phyloP scores from a whole-genome alignment of 2,797 vertebrate species.

The Lepidocolaptes lacrymiger region DNA sequence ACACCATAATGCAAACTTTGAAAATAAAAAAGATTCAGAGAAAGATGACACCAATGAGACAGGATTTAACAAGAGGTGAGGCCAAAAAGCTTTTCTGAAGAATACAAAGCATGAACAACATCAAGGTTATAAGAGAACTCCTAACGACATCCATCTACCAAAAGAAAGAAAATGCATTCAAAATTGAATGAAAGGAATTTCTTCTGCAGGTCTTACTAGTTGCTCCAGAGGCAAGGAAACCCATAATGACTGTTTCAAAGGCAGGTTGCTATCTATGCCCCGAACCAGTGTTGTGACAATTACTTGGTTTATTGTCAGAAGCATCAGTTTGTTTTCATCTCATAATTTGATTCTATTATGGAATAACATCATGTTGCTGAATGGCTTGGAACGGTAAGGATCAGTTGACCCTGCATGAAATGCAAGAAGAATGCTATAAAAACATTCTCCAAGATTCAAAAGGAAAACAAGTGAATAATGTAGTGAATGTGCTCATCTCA shows the following conservation, averaged over 20 bases:
- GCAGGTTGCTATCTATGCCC: neutral
- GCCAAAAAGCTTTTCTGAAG: neutral
- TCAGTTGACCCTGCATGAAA: neutral
- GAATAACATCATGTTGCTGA: neutral
- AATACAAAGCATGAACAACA: neutral
- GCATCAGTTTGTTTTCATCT: neutral
- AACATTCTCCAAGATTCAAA: neutral
- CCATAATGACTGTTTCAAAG: neutral
- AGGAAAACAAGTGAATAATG: neutral
- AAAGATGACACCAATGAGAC: neutral
- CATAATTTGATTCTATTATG: neutral
- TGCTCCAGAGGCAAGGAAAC: neutral
- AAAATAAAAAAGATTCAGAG: neutral
- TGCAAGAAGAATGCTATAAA: neutral
- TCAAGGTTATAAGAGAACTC: neutral
- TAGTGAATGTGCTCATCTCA: neutral
- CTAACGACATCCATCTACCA: neutral
- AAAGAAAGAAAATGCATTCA: neutral
- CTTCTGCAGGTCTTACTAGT: neutral
- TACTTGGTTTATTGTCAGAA: neutral
- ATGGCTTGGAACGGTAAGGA: neutral
- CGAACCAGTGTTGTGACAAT: neutral
- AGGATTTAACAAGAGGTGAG: neutral
- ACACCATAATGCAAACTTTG: neutral
- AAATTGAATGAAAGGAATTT: neutral